Evolutionary conservation across 2,113 vertebrate genomes (phyloP).

Genomic region (Vireo altiloquus): DNA sequence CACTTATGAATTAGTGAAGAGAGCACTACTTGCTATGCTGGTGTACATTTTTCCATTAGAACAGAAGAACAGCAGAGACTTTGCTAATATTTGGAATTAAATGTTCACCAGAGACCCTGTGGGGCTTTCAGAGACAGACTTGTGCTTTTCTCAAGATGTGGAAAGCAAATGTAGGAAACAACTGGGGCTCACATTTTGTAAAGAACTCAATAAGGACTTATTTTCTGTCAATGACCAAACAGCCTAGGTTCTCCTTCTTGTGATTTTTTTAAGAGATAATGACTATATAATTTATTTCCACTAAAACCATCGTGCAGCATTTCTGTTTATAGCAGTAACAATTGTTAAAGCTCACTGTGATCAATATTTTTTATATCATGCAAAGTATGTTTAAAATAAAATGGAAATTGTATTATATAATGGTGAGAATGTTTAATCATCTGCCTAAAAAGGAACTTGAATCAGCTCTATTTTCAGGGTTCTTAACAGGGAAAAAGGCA

Average conservation of each 20-base stretch:
- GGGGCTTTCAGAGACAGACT: constrained; percentile 46
- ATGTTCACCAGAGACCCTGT: constrained; percentile 62
- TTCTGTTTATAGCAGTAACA: constrained; percentile 87
- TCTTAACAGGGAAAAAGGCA: background rate
- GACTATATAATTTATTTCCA: constrained; percentile 99
- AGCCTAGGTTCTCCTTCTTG: constrained; percentile 74
- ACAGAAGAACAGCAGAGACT: constrained; percentile 32
- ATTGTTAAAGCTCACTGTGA: constrained; percentile 94
- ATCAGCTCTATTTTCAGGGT: background rate
- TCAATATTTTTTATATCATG: constrained; percentile 95
- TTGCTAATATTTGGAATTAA: constrained; percentile 57
- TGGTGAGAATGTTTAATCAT: constrained; percentile 53
- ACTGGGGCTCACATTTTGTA: constrained; percentile 47
- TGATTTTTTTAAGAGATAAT: constrained; percentile 87
- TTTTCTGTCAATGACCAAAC: constrained; percentile 74
- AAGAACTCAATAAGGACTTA: constrained; percentile 70
- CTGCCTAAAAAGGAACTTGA: background rate
- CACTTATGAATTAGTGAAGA: constrained; percentile 69
- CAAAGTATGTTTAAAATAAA: constrained; percentile 90
- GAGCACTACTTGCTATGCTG: background rate
- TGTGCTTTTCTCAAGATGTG: constrained; percentile 45
- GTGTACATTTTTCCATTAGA: constrained; percentile 41
- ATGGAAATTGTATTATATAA: constrained; percentile 79
- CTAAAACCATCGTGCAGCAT: constrained; percentile 88
- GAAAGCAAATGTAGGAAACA: constrained; percentile 43